Conservation (phyloP, 2,888 invertebrate species). For the Pecten maximus region DNA sequence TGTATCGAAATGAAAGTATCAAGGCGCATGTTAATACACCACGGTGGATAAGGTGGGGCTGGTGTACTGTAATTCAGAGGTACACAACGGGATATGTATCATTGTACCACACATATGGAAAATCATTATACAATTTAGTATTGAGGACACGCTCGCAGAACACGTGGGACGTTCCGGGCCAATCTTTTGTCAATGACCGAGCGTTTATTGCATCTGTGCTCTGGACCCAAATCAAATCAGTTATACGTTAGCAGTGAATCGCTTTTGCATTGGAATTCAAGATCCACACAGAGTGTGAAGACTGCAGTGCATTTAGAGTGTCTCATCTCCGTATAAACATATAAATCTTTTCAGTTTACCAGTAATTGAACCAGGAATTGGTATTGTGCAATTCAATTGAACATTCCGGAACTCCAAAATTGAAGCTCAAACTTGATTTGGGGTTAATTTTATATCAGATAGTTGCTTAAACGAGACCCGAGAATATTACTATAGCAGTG, state of each 20-base stretch:
- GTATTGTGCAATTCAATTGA: neutral
- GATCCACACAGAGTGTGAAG: neutral
- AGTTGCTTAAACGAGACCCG: too few species aligned
- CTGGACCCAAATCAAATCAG: neutral
- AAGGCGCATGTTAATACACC: too few species aligned
- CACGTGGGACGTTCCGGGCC: neutral
- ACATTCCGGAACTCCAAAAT: neutral
- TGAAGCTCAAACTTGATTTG: neutral
- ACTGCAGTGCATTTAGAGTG: neutral
- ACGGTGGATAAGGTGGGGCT: too few species aligned
- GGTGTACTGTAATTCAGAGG: too few species aligned
- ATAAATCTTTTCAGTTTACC: neutral
- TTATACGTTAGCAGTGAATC: conserved; percentile 4
- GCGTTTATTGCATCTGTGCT: neutral
- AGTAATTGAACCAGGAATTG: neutral
- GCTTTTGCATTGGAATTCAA: neutral
- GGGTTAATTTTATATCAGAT: neutral
- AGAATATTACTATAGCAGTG: too few species aligned
- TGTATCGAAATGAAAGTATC: too few species aligned
- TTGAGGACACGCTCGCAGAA: neutral
- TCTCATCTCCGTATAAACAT: neutral
- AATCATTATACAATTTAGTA: neutral
- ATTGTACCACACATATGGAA: neutral
- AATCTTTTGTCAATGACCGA: neutral
- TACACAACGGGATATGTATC: neutral